Evolutionary conservation across 2,797 vertebrate genomes (phyloP).

Genomic region (Glyptemys insculpta): DNA sequence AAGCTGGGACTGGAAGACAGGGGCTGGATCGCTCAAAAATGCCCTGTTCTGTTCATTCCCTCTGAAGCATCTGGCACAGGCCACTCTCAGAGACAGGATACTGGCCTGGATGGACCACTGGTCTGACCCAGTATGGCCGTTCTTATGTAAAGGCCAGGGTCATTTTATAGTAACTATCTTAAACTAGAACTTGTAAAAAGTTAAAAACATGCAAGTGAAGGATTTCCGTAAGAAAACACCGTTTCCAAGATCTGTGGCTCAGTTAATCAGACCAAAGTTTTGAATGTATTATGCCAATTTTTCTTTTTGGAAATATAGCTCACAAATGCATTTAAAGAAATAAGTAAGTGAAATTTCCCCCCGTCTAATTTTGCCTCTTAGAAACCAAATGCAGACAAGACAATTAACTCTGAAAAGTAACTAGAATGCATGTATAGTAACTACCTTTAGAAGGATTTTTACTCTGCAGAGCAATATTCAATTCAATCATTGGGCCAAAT

Average conservation of each 20-base stretch:
- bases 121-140: no score
- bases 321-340: neutral
- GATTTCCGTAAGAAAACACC: neutral
- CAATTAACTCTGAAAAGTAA: neutral
- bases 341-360: neutral
- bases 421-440: rapidly evolving
- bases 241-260: neutral
- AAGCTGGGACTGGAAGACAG: no score
- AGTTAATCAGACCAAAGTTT: neutral
- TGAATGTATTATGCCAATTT: neutral
- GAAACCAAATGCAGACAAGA: neutral
- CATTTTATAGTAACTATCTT: neutral
- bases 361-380: neutral
- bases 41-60: no score
- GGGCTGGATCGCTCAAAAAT: no score
- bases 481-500: neutral
- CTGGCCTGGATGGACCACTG: no score
- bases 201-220: neutral
- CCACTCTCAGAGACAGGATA: no score
- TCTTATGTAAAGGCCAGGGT: rapidly evolving
- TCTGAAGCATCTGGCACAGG: no score
- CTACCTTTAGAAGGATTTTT: neutral
- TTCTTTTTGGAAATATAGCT: neutral
- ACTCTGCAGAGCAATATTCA: neutral
- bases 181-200: neutral